Percentiles rank a stretch among this genome's conserved stretches.
Conservation (phyloP, 2,888 invertebrate species). For the Mayetiola destructor region DNA sequence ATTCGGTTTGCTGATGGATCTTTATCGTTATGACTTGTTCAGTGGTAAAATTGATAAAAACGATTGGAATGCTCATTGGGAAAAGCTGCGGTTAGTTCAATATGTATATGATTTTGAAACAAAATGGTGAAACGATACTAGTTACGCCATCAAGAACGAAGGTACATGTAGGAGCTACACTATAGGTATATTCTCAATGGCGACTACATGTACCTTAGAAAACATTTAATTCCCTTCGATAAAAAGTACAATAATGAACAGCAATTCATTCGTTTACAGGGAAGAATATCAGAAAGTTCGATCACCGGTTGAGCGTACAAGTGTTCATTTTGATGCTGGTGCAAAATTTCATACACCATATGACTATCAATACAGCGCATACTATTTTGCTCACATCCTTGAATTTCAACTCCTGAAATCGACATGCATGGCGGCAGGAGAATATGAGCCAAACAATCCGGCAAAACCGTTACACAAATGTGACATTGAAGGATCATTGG, state of each 20-base stretch:
- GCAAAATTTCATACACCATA: conserved; percentile 36
- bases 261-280: conserved; percentile 22
- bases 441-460: conserved; percentile 40
- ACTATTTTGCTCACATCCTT: conserved; percentile 50
- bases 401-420: conserved; percentile 66
- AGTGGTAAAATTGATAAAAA: conserved; percentile 31
- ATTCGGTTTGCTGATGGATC: conserved; percentile 41
- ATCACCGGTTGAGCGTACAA: conserved; percentile 32
- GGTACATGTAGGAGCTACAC: too few relatives aligned
- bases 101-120: background rate
- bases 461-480: conserved; percentile 57
- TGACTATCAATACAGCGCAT: conserved; percentile 35
- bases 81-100: conserved; percentile 24
- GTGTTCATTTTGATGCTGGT: conserved; percentile 36
- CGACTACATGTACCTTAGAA: too few relatives aligned
- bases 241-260: too few relatives aligned
- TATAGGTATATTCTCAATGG: too few relatives aligned
- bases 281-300: conserved; percentile 35
- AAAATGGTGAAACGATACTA: too few relatives aligned
- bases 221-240: too few relatives aligned
- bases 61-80: conserved; percentile 37
- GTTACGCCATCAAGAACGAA: too few relatives aligned
- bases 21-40: conserved; percentile 46
- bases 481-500: conserved; percentile 50
- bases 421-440: conserved; percentile 50